Evolutionary conservation across 2,797 vertebrate species (phyloP).

Genomic region (Octomys mimax): DNA sequence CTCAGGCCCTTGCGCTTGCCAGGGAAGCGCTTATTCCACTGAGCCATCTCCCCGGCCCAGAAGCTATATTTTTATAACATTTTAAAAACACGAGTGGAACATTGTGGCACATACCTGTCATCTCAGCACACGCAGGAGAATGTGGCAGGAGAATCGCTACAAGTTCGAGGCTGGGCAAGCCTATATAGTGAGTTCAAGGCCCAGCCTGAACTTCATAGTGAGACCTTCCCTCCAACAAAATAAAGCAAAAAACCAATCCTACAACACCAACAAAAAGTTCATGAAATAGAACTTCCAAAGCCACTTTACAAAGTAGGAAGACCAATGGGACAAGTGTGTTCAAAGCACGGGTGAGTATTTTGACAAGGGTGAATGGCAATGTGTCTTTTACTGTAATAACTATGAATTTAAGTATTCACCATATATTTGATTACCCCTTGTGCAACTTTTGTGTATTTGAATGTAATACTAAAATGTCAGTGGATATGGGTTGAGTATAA

Average conservation of each 20-base stretch:
- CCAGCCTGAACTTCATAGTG: not conserved
- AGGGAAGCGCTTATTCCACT: no score
- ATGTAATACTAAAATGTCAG: conserved; percentile 26
- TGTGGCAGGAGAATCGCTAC: not conserved
- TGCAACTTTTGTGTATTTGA: conserved; percentile 24
- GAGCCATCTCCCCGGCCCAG: no score
- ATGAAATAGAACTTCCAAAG: not conserved
- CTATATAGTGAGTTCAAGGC: not conserved
- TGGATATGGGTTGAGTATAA: not conserved
- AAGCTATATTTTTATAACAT: not conserved
- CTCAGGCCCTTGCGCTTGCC: no score
- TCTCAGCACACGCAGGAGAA: not conserved
- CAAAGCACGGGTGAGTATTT: not conserved
- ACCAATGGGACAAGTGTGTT: not conserved
- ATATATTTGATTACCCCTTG: not conserved
- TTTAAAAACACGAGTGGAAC: not conserved
- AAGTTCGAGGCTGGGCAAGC: not conserved
- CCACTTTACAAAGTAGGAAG: not conserved
- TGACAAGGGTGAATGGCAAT: not conserved
- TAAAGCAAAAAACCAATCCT: not conserved
- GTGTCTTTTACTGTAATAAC: not conserved
- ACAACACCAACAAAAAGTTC: not conserved
- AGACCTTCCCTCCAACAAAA: not conserved
- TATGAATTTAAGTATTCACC: not conserved
- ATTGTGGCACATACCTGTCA: not conserved